Conservation (phyloP, 2,113 vertebrate species). For the Paramisgurnus dabryanus region DNA sequence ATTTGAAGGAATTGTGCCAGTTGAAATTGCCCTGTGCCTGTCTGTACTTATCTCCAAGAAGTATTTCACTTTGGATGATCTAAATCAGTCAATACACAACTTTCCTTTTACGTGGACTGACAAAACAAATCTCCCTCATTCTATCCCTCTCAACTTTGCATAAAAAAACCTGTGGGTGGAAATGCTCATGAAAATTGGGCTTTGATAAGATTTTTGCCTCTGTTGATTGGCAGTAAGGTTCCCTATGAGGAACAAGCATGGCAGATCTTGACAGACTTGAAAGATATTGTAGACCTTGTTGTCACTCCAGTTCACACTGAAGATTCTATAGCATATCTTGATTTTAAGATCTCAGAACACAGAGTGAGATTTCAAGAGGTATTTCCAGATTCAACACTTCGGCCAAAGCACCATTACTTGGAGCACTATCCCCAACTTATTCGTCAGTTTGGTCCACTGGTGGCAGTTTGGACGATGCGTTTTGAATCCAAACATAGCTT, state of each 20-base stretch:
- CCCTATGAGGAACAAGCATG: background rate
- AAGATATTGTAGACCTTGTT: background rate
- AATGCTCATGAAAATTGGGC: background rate
- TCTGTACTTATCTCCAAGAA: background rate
- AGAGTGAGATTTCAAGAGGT: background rate
- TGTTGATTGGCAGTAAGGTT: background rate
- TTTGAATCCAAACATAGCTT: background rate
- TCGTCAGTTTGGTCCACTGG: background rate
- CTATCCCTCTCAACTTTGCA: background rate
- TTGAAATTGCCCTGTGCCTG: background rate
- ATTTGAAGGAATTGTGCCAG: background rate
- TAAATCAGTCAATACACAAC: background rate
- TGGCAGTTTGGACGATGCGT: background rate
- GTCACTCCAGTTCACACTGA: background rate
- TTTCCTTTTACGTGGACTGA: background rate
- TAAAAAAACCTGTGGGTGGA: background rate
- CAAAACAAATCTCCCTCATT: background rate
- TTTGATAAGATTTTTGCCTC: background rate
- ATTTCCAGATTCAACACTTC: background rate
- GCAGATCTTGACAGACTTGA: background rate
- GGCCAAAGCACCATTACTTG: background rate
- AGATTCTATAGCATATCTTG: slow-evolving; percentile 1
- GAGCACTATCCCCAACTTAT: background rate
- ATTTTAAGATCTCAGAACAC: background rate
- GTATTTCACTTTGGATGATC: background rate